A percentile compares a stretch with the other conserved stretches of the same genome.
Evolutionary conservation across 2,113 vertebrate species (phyloP).

Genomic region (Pogonocichla stellata): DNA sequence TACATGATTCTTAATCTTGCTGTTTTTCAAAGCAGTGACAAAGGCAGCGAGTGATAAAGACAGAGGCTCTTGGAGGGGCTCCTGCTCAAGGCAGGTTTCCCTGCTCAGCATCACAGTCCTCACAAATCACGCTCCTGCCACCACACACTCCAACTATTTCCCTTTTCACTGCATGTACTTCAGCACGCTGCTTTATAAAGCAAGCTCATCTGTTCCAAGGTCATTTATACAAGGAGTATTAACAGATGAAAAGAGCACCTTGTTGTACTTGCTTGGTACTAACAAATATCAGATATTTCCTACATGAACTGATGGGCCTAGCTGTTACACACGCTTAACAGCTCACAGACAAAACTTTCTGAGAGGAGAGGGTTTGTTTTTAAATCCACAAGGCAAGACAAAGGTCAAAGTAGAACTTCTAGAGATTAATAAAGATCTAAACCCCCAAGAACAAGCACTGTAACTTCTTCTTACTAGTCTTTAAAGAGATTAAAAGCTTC

Average conservation of each 20-base stretch:
- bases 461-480: not conserved
- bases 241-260: not conserved
- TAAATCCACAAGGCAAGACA: not conserved
- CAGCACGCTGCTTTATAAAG: not conserved
- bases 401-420: not conserved
- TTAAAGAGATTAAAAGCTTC: not conserved
- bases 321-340: not conserved
- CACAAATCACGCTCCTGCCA: not conserved
- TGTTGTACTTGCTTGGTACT: not conserved
- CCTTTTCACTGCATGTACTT: not conserved
- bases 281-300: not conserved
- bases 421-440: not conserved
- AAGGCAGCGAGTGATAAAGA: not conserved
- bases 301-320: not conserved
- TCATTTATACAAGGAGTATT: not conserved
- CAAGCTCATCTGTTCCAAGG: not conserved
- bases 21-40: not conserved
- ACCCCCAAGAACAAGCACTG: not conserved
- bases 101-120: not conserved
- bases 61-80: not conserved
- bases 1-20: not conserved
- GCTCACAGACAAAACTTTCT: not conserved
- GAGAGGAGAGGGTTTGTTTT: not conserved
- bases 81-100: not conserved
- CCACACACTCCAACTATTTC: not conserved